These are phyloP conservation scores for Ptychochromis oligacanthus DNA, from an alignment of 2,113 vertebrate species.

Conservation along the genomic window DNA sequence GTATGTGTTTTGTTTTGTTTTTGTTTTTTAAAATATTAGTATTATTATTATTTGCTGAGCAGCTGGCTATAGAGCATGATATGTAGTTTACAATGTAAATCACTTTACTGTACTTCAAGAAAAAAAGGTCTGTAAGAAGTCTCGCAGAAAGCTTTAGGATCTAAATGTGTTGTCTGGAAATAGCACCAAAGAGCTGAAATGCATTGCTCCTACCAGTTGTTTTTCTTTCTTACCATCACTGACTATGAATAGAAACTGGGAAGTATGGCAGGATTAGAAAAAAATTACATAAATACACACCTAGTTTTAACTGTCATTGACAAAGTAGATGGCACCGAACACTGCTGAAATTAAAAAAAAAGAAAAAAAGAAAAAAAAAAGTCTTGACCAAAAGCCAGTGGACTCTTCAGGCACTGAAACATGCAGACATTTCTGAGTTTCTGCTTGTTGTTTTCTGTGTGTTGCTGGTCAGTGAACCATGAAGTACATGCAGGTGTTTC, in stretches of 20 bases:
- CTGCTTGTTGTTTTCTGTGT: slow-evolving; percentile 22
- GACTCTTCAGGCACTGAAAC: slow-evolving; percentile 1
- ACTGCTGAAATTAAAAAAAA: neutral
- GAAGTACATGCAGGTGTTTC: slow-evolving; percentile 79
- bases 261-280: fast-evolving
- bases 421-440: slow-evolving; percentile 7
- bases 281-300: neutral
- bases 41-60: no score
- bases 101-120: neutral
- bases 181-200: neutral
- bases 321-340: fast-evolving
- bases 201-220: fast-evolving
- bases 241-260: neutral
- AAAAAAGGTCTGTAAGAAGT: neutral
- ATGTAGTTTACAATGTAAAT: neutral
- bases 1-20: neutral
- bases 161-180: neutral
- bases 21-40: no score
- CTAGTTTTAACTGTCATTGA: neutral
- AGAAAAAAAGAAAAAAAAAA: neutral
- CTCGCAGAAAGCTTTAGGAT: neutral
- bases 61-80: no score
- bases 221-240: neutral
- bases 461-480: slow-evolving; percentile 70
- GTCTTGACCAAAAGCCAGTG: neutral